These are phyloP conservation scores for Calliscelio sp. DNA, from an alignment of 2,888 invertebrate genomes.

Conservation along the genomic window DNA sequence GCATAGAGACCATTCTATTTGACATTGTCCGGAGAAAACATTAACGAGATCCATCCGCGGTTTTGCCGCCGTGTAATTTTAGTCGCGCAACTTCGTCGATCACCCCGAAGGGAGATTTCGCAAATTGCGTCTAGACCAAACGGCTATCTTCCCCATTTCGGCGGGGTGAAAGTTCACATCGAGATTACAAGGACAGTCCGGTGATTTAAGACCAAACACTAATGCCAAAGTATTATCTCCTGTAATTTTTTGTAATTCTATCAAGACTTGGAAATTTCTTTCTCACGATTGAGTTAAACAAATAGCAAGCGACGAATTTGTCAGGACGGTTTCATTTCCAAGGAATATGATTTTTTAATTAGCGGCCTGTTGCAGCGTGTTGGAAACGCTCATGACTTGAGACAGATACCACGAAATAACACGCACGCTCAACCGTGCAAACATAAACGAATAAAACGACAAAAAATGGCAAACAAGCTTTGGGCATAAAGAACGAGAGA, in stretches of 20 bases:
- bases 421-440: conserved; percentile 70
- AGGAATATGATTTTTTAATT: conserved; percentile 62
- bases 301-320: conserved; percentile 34
- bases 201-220: too few species aligned
- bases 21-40: conserved; percentile 69
- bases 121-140: conserved; percentile 66
- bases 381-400: conserved; percentile 57
- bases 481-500: conserved; percentile 55
- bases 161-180: conserved; percentile 38
- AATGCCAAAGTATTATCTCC: too few species aligned
- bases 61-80: conserved; percentile 64
- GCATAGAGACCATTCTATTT: conserved; percentile 74
- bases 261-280: too few species aligned
- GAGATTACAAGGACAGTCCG: not conserved
- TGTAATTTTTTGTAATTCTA: too few species aligned
- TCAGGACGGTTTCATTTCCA: conserved; percentile 28
- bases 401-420: conserved; percentile 72
- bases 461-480: conserved; percentile 66
- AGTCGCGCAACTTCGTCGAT: conserved; percentile 52
- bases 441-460: conserved; percentile 67
- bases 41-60: conserved; percentile 64
- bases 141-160: conserved; percentile 52
- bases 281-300: conserved; percentile 17
- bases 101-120: conserved; percentile 57
- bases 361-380: conserved; percentile 64